A percentile compares a stretch with the other conserved stretches of the same genome.
These are phyloP conservation scores for Apodemus agrarius DNA, from an alignment of 2,797 vertebrate species.

Conservation along the genomic window DNA sequence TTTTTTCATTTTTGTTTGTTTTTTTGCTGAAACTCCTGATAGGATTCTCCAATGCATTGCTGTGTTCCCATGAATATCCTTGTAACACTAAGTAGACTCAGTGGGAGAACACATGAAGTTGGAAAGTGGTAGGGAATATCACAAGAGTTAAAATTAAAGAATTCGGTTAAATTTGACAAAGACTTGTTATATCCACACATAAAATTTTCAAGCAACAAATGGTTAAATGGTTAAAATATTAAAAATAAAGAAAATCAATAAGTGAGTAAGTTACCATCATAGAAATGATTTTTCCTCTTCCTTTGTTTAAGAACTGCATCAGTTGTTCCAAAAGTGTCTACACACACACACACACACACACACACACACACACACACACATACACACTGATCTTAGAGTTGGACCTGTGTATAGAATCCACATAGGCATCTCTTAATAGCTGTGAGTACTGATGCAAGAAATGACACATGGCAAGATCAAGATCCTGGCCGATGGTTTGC, in stretches of 20 bases:
- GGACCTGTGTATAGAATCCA: neutral
- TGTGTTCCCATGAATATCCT: neutral
- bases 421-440: neutral
- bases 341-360: neutral
- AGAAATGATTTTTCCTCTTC: neutral
- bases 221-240: neutral
- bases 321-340: no score
- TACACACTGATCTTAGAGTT: neutral
- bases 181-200: no score
- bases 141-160: neutral
- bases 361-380: neutral
- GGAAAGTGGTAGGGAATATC: neutral
- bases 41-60: neutral
- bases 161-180: neutral
- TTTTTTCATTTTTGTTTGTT: neutral
- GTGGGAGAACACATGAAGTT: neutral
- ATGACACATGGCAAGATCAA: neutral
- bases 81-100: neutral
- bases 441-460: neutral
- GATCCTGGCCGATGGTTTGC: neutral
- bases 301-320: no score
- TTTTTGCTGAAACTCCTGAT: neutral
- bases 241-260: neutral
- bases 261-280: neutral
- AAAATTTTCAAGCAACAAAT: neutral